Percentiles rank a stretch among this genome's conserved stretches.
phyloP scores from a whole-genome alignment of 2,113 vertebrate genomes.

The Sceloporus tristichus region DNA sequence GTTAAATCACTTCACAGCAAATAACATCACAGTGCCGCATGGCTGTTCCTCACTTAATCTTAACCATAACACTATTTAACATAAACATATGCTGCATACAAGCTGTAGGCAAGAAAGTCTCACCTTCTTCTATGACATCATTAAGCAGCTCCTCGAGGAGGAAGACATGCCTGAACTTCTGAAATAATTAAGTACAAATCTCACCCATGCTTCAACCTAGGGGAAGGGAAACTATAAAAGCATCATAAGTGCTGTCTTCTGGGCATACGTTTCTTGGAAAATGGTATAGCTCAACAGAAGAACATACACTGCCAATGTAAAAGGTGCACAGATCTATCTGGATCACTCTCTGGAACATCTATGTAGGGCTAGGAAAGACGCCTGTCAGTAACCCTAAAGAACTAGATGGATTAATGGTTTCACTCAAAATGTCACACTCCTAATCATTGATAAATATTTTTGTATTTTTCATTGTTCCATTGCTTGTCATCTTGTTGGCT shows the following conservation, averaged over 20 bases:
- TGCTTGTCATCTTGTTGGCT: not conserved
- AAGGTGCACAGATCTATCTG: not conserved
- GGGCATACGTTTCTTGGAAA: not conserved
- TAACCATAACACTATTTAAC: conserved; percentile 46
- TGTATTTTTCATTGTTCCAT: not conserved
- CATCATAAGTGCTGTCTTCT: not conserved
- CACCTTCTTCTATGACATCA: conserved; percentile 23
- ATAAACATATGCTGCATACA: conserved; percentile 19
- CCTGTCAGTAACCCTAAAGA: not conserved
- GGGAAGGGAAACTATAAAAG: conserved; percentile 14
- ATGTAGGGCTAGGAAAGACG: not conserved
- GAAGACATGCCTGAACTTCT: not conserved
- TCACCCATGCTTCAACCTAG: not conserved
- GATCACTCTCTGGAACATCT: not conserved
- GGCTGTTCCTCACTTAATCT: conserved; percentile 51
- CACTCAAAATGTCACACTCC: not conserved
- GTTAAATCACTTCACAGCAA: conserved; percentile 72
- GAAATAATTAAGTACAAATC: conserved; percentile 39
- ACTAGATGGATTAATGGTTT: not conserved
- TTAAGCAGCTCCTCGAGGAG: conserved; percentile 30
- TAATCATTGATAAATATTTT: not conserved
- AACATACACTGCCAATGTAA: not conserved
- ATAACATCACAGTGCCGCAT: conserved; percentile 34
- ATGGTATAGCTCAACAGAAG: not conserved
- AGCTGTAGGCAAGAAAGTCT: conserved; percentile 10